A percentile compares a stretch with the other conserved stretches of the same genome.
Evolutionary conservation across 2,888 invertebrate genomes (phyloP).

Genomic region (Selenia dentaria): DNA sequence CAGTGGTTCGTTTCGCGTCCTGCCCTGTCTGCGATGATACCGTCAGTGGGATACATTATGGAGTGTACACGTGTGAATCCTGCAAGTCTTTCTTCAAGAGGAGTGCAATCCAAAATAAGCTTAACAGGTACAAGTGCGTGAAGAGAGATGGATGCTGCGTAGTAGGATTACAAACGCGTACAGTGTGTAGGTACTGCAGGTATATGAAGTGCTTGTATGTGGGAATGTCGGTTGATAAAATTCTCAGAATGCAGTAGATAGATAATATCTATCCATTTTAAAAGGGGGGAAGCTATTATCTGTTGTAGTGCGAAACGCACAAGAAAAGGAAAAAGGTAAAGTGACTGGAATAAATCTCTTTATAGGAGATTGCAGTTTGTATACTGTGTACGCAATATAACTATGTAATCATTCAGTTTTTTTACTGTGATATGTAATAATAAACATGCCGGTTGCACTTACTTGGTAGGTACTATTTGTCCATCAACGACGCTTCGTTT

Average conservation of each 20-base stretch:
- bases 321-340: too few relatives aligned
- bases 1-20: background rate
- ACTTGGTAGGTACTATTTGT: too few relatives aligned
- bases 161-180: constrained; percentile 44
- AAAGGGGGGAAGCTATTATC: too few relatives aligned
- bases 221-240: constrained; percentile 41
- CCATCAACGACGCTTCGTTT: too few relatives aligned
- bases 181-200: constrained; percentile 54
- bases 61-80: constrained; percentile 52
- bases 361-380: too few relatives aligned
- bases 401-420: too few relatives aligned
- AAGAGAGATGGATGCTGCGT: constrained; percentile 31
- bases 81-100: constrained; percentile 60
- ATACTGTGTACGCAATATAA: too few relatives aligned
- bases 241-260: background rate
- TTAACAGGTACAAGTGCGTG: constrained; percentile 45
- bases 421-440: too few relatives aligned
- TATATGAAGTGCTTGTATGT: constrained; percentile 46
- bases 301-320: too few relatives aligned
- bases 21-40: constrained; percentile 53
- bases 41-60: constrained; percentile 52
- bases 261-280: too few relatives aligned
- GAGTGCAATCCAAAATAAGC: constrained; percentile 46
- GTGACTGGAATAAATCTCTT: too few relatives aligned
- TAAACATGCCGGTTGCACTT: too few relatives aligned